These are phyloP conservation scores for Apteryx mantelli DNA, from an alignment of 2,113 vertebrate genomes.

Conservation along the genomic window DNA sequence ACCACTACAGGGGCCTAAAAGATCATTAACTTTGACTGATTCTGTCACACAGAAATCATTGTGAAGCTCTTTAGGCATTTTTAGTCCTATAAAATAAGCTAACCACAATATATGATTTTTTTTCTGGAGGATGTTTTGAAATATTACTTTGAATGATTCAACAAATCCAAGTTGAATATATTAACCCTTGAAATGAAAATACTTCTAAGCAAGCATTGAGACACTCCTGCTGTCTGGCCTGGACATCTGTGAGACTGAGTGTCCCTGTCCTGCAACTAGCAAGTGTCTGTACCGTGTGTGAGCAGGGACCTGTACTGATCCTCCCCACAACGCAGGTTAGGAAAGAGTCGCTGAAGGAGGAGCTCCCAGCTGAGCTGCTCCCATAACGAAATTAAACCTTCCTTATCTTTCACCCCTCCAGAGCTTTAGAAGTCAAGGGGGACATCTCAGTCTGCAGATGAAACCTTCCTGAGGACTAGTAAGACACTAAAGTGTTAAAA, in stretches of 20 bases:
- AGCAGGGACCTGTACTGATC: too few species aligned
- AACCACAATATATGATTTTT: background rate
- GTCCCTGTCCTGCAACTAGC: rapidly evolving
- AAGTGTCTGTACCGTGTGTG: background rate
- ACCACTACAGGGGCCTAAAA: conserved; percentile 3
- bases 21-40: conserved; percentile 37
- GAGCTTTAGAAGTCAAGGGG: background rate
- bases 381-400: background rate
- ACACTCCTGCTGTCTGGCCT: background rate
- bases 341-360: background rate
- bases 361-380: background rate
- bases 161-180: conserved; percentile 7
- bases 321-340: background rate
- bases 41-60: conserved; percentile 37
- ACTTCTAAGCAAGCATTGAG: background rate
- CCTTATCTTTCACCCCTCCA: background rate
- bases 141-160: background rate
- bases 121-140: background rate
- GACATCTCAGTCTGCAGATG: background rate
- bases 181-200: conserved; percentile 40
- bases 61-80: background rate
- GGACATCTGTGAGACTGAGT: background rate
- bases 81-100: conserved; percentile 2
- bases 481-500: background rate
- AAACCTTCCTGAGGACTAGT: background rate